A percentile compares a stretch with the other conserved stretches of the same genome.
These are phyloP conservation scores for Muschampia staudingeri DNA, from an alignment of 2,888 invertebrate genomes.

Conservation along the genomic window DNA sequence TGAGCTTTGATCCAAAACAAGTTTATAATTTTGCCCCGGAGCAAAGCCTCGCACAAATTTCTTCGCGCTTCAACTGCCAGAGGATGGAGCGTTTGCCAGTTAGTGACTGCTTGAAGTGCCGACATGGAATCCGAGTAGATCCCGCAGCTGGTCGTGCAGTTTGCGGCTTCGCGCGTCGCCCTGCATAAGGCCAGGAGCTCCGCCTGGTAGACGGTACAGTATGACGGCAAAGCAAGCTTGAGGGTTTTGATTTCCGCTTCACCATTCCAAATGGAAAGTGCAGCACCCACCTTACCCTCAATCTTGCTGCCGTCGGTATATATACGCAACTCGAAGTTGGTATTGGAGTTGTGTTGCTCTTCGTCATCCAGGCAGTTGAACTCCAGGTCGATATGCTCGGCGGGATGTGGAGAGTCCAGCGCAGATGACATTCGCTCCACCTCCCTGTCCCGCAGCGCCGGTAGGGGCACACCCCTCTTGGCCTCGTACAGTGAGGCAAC, in stretches of 20 bases:
- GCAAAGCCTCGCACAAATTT: neutral
- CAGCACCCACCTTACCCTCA: no score
- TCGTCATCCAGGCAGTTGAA: no score
- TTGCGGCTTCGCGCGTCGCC: no score
- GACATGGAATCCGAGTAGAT: neutral
- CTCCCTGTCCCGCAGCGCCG: neutral
- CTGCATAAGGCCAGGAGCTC: neutral
- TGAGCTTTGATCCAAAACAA: slow-evolving; percentile 11
- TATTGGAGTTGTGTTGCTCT: no score
- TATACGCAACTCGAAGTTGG: no score
- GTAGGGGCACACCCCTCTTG: neutral
- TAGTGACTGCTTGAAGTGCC: neutral
- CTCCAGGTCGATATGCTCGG: no score
- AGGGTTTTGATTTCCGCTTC: neutral
- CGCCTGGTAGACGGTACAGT: neutral
- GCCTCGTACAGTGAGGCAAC: neutral
- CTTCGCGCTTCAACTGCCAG: neutral
- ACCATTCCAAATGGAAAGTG: neutral
- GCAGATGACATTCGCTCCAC: no score
- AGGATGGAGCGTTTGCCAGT: neutral
- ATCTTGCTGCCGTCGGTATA: neutral
- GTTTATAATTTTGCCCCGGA: neutral
- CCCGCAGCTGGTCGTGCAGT: neutral
- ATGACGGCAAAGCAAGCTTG: neutral
- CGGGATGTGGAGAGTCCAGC: no score